Evolutionary conservation across 2,113 vertebrate species (phyloP), one percentile per base, ranked within the genome.

Genomic region (Lonchura striata): DNA sequence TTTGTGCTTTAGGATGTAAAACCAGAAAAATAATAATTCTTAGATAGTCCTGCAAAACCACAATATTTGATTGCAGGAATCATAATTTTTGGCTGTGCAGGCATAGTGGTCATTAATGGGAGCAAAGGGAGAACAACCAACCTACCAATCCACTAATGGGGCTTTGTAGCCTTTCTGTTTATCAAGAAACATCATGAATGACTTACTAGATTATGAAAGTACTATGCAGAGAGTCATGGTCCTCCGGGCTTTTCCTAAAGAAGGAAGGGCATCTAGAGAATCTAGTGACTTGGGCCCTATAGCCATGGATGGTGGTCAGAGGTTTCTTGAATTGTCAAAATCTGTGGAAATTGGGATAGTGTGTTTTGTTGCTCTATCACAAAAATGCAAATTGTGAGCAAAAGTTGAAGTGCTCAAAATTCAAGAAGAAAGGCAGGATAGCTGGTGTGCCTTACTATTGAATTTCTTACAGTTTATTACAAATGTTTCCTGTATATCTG

Each of bases 291-390:
- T 69, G 27, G 17, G 10, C 24, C 16, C 11, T 57, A 0, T 31
- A 35, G 15, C 13, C 47, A 2, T 1, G 4, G 31, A 5, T 53
- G 15, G 4, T 50, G 50, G 39, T 35, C 46, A 54, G 30, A 87
- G 41, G 21, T 47, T 82, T 47, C 27, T 54, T 39, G 42, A 82
- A 19, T 54, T 71, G 33, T 63, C 63, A 39, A 8, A 46, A 54
- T 22, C 28, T 39, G 8, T 59, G 33, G 39, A 63, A 80, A 56
- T n/a, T 0, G 0, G 23, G 66, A 47, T 1, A 0, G 6, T 15
- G 2, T 23, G 8, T 72, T 87, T 86, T 46, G 39, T 76, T 0
- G 1, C 35, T 68, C 68, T 27, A 28, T 82, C 61, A 46, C 42
- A 50, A 54, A 89, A 65, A 52, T n/a, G 20, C 24, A 10, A 13